Evolutionary conservation across 2,797 vertebrate genomes (phyloP).

Genomic region (Calcarius lapponicus): DNA sequence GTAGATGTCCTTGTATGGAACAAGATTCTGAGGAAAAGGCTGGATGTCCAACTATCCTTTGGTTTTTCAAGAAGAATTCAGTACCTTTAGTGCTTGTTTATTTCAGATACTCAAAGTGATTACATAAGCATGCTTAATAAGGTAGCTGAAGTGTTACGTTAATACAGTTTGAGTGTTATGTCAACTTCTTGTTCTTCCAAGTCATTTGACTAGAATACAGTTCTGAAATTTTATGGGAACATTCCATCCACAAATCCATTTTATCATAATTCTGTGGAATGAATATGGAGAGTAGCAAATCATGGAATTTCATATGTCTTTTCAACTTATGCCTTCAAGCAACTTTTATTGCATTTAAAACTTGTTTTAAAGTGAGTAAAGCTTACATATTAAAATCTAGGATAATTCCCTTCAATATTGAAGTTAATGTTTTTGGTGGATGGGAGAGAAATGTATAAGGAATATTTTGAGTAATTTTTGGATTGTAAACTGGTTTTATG

Average conservation of each 20-base stretch:
- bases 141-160: neutral
- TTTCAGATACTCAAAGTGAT: neutral
- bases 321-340: neutral
- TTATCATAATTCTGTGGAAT: neutral
- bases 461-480: neutral
- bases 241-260: neutral
- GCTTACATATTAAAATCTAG: neutral
- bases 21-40: neutral
- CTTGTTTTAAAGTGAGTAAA: neutral
- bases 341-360: neutral
- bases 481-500: neutral
- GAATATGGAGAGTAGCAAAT: neutral
- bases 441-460: neutral
- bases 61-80: neutral
- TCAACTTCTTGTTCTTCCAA: neutral
- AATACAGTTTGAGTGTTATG: neutral
- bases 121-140: neutral
- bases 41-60: neutral
- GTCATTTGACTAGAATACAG: neutral
- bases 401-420: neutral
- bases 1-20: neutral
- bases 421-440: neutral
- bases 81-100: neutral
- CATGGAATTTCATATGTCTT: neutral
- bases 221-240: neutral